phyloP scores from a whole-genome alignment of 2,113 vertebrate species.

The Lutjanus erythropterus region DNA sequence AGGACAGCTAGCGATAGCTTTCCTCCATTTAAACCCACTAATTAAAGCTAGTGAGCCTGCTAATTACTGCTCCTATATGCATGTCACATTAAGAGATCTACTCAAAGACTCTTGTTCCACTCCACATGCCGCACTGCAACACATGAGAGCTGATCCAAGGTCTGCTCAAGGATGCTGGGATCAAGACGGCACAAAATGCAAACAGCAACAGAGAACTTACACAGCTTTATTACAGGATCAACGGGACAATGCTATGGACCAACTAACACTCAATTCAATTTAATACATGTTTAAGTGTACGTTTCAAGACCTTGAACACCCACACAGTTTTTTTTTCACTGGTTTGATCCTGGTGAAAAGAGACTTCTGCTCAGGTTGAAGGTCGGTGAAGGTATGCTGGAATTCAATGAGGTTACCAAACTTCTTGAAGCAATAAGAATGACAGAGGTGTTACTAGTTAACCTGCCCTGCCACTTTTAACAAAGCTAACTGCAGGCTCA shows the following conservation, averaged over 20 bases:
- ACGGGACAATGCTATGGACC: no score
- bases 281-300: not conserved
- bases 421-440: no score
- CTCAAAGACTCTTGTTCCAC: conserved; percentile 22
- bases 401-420: not conserved
- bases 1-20: conserved; percentile 21
- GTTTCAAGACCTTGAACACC: not conserved
- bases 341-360: no score
- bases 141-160: not conserved
- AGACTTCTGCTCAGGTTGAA: not conserved
- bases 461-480: not conserved
- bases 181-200: not conserved
- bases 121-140: not conserved
- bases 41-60: conserved; percentile 65
- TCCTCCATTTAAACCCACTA: conserved; percentile 65
- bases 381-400: no score
- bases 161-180: not conserved
- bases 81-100: conserved; percentile 47
- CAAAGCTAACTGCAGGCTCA: not conserved
- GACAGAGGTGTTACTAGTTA: not conserved
- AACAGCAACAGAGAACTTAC: not conserved
- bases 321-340: not conserved
- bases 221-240: no score
- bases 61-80: conserved; percentile 62
- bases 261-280: not conserved